Percentiles rank a stretch among this genome's conserved stretches.
phyloP scores from a whole-genome alignment of 1,140 invertebrate genomes.

The Penaeus chinensis region DNA sequence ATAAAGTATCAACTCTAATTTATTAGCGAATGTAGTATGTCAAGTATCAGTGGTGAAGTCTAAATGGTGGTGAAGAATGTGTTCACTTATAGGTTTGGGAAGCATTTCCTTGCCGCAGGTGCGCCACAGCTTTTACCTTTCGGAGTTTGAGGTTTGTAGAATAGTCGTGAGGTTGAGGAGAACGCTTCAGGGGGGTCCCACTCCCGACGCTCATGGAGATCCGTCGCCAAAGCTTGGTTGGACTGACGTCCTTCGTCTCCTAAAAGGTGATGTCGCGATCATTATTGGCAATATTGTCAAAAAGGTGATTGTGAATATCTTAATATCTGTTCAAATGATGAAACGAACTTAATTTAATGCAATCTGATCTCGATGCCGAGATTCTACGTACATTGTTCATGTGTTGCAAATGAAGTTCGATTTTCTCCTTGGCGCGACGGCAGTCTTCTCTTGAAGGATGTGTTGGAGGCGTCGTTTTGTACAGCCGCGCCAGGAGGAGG shows the following conservation, averaged over 20 bases:
- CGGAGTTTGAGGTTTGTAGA: conserved; percentile 77
- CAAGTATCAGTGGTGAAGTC: too few relatives aligned
- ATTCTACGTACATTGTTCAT: conserved; percentile 78
- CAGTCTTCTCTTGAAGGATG: conserved; percentile 68
- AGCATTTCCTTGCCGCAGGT: too few relatives aligned
- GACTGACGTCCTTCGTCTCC: conserved; percentile 88
- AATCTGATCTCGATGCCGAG: background rate
- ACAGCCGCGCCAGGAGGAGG: conserved; percentile 86
- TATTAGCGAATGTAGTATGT: too few relatives aligned
- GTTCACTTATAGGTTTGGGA: too few relatives aligned
- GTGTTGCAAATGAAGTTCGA: conserved; percentile 91
- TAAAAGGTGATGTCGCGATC: conserved; percentile 63
- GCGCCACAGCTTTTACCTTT: conserved; percentile 71
- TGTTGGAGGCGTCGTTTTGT: conserved; percentile 82
- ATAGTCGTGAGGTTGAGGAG: conserved; percentile 68
- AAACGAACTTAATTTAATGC: too few relatives aligned
- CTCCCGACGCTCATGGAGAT: conserved; percentile 76
- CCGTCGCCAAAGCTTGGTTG: conserved; percentile 87
- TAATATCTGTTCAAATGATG: too few relatives aligned
- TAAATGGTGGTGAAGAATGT: too few relatives aligned
- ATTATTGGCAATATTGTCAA: too few relatives aligned
- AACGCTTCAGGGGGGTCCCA: conserved; percentile 73
- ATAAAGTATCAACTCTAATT: background rate
- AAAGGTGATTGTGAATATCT: too few relatives aligned
- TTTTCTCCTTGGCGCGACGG: conserved; percentile 84